Evolutionary conservation across 2,888 invertebrate species (phyloP).

Genomic region (Lypha dubia): DNA sequence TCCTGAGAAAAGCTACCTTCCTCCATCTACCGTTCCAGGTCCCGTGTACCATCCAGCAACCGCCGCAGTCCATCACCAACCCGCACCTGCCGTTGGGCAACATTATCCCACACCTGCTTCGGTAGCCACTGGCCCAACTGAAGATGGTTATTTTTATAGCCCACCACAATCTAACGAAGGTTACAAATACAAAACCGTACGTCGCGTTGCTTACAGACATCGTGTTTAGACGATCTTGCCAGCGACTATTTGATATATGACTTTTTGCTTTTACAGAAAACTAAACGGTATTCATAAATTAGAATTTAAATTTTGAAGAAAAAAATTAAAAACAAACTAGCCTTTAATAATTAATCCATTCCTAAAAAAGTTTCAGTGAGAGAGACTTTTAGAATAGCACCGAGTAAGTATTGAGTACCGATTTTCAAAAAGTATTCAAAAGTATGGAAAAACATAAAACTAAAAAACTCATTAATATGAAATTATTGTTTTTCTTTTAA

Average conservation of each 20-base stretch:
- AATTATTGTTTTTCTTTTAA: too few relatives aligned
- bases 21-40: too few relatives aligned
- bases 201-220: slow-evolving; percentile 65
- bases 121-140: not conserved
- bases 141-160: slow-evolving; percentile 20
- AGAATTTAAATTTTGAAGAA: not conserved
- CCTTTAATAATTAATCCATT: too few relatives aligned
- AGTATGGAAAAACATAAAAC: too few relatives aligned
- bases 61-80: not conserved
- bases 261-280: not conserved
- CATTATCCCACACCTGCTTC: slow-evolving; percentile 9
- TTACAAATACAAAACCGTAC: slow-evolving; percentile 72
- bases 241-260: not conserved
- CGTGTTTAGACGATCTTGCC: slow-evolving; percentile 56
- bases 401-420: too few relatives aligned
- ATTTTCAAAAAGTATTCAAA: too few relatives aligned
- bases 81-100: slow-evolving; percentile 7
- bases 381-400: too few relatives aligned
- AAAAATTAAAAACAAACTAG: too few relatives aligned
- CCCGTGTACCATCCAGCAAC: too few relatives aligned
- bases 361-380: too few relatives aligned
- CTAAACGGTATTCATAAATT: not conserved
- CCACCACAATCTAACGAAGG: slow-evolving; percentile 63
- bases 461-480: too few relatives aligned
- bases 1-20: not conserved